Base-by-base conservation (phyloP, 1,140 invertebrate species). In the Diuraphis noxia region DNA sequence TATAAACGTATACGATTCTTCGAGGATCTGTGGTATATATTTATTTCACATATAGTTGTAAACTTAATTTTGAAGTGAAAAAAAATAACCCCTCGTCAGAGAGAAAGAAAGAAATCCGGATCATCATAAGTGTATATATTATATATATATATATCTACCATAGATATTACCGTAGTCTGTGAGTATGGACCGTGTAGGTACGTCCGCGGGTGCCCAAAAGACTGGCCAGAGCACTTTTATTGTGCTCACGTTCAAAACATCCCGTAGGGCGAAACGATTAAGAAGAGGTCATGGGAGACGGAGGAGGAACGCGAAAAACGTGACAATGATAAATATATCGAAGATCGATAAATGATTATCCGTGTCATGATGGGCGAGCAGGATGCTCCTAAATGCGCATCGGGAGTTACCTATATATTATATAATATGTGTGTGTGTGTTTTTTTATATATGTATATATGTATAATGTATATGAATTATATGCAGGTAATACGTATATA, bases 201-300 rank as follows among this genome's bases (percentile, higher is more conserved):
- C 56, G n/a, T 63, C 56, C 56, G 13, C 56, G 56, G 56, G 56
- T 63, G 56, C 56, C 56, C 30, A 30, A 63, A n/a, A n/a, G 10
- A 56, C 52, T n/a, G n/a, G n/a, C n/a, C 19, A 19, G 77, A 36
- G 36, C 79, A 23, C 36, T 17, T 81, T 81, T 81, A 81, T 81
- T 81, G 79, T 81, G 79, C 34, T 81, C 40, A 41, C 38, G 81
- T 82, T 82, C 36, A 25, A 38, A 81, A 41, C 81, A 30, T 82
- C 81, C 81, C 38, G 81, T 17, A n/a, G 81, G 81, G 81, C 36
- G 81, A 82, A 82, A 82, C 81, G 81, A 82, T 82, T 82, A n/a
- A 82, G 79, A 81, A 38, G 38, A 63, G 30, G 56, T 63, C 56
- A n/a, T n/a, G 56, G 56, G 56, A 63, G 81, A 41, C 23, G 30